Percentiles rank a stretch among this genome's conserved stretches.
Conservation (phyloP, 2,113 vertebrate species). For the Rhynchopsitta pachyrhyncha region DNA sequence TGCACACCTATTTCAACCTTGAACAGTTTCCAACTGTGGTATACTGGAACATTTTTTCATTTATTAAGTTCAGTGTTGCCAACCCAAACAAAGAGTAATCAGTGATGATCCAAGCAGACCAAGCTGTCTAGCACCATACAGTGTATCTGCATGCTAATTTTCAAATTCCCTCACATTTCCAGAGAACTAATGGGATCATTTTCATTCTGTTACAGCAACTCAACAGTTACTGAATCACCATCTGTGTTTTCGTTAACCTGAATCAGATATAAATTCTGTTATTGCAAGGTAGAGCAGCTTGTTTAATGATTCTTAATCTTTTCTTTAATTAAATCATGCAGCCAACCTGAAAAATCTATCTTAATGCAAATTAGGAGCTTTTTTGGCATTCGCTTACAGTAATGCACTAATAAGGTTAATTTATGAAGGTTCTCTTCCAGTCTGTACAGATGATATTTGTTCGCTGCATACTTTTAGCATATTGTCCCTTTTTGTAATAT, state of each 20-base stretch:
- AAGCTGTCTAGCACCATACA: constrained; percentile 83
- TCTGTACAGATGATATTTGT: constrained; percentile 98
- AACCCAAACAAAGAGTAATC: constrained; percentile 88
- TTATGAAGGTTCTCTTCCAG: constrained; percentile 99
- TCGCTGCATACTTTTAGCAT: constrained; percentile 90
- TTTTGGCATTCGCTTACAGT: constrained; percentile 99
- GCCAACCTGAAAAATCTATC: constrained; percentile 99
- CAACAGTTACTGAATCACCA: constrained; percentile 99
- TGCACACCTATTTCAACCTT: constrained; percentile 88
- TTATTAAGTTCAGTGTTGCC: constrained; percentile 87
- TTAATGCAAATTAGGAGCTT: constrained; percentile 99
- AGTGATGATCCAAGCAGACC: constrained; percentile 85
- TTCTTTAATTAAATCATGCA: constrained; percentile 99
- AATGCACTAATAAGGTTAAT: constrained; percentile 99
- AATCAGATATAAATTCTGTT: constrained; percentile 99
- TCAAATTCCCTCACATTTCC: constrained; percentile 87
- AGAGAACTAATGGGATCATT: constrained; percentile 99
- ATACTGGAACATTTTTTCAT: constrained; percentile 85
- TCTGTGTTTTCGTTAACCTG: constrained; percentile 99
- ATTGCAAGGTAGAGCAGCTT: constrained; percentile 99
- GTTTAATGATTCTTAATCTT: constrained; percentile 99
- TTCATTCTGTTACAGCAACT: constrained; percentile 98
- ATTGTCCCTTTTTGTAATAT: constrained; percentile 89
- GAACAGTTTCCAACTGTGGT: constrained; percentile 87
- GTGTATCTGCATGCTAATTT: constrained; percentile 89